A percentile compares a stretch with the other conserved stretches of the same genome.
These are phyloP conservation scores for Poeciliopsis retropinna DNA, from an alignment of 2,113 vertebrate genomes.

Conservation along the genomic window DNA sequence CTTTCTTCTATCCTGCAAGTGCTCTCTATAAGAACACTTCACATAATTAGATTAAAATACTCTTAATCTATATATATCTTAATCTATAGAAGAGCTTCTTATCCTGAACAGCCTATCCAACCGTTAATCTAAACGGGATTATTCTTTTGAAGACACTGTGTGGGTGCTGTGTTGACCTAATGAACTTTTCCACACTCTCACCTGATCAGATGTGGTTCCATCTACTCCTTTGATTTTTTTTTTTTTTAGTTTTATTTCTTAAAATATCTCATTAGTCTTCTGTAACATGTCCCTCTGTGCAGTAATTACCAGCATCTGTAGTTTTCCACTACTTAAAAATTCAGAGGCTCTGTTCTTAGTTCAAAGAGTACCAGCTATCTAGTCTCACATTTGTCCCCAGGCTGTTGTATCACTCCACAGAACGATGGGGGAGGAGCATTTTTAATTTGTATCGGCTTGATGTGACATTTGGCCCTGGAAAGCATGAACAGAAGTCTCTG, in stretches of 20 bases:
- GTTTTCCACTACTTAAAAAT: conserved; percentile 17
- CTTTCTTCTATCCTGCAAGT: not conserved
- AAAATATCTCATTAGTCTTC: not conserved
- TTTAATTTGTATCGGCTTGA: conserved; percentile 35
- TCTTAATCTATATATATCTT: conserved; percentile 19
- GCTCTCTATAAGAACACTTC: conserved; percentile 8
- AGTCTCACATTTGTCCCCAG: conserved; percentile 30
- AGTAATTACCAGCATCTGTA: conserved; percentile 3
- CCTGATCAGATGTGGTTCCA: conserved; percentile 11
- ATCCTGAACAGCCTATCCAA: not conserved
- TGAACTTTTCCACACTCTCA: conserved; percentile 27
- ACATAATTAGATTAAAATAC: conserved; percentile 20
- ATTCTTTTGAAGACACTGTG: conserved; percentile 4
- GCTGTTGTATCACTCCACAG: conserved; percentile 11
- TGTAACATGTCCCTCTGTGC: conserved; percentile 7
- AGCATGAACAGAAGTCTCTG: conserved; percentile 26
- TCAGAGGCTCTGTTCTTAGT: conserved; percentile 5
- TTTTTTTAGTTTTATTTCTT: not conserved
- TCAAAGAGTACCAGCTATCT: conserved; percentile 34
- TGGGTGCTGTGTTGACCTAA: not conserved
- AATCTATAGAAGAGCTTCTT: conserved; percentile 1
- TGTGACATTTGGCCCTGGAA: conserved; percentile 52
- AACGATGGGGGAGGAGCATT: not conserved
- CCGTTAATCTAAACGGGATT: conserved; percentile 52
- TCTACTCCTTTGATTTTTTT: not conserved